Base-by-base conservation (phyloP, 2,888 invertebrate species). In the Chrysina gloriosa region DNA sequence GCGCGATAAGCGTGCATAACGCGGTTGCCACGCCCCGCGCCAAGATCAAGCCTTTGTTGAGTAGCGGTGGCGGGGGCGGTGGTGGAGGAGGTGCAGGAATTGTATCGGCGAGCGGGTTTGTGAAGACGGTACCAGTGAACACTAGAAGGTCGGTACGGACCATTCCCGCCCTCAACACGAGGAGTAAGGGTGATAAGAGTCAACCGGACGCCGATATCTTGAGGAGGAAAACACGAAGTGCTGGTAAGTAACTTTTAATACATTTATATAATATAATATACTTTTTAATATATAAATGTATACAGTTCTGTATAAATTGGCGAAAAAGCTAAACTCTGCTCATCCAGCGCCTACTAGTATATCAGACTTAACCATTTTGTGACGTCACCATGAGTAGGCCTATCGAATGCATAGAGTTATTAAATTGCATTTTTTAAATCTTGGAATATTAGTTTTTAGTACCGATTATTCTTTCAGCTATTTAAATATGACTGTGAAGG, bases 181-280 rank as follows among this genome's bases (percentile, higher is more conserved):
- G 82, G 67, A 81, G 80, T 73, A 81, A 79, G 74, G 80, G 80
- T 63, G 81, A 79, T 69, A 79, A 76, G 66, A 77, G 73, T 70
- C 75, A 77, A 69, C 75, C 79, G 65, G 77, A 79, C 21, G 76
- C 84, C 21, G 83, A 83, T 48, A 80, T 82, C 25, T 76, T 83
- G 19, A 75, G 84, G 56, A 76, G 91, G 77, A 91, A 91, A 85
- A 91, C 91, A 23, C 85, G 91, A 74, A 91, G 91, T 85, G 89
- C 90, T 73, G 90, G 91, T 91, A 76, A 86, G 86, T 74, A 58
- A 39, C 27, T 25, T 29, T 48, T 48, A 16, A 23, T 48, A n/a
- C 21, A 19, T n/a, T n/a, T n/a, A n/a, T n/a, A n/a, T n/a, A n/a
- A n/a, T n/a, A n/a, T n/a, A n/a, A n/a, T n/a, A n/a, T n/a, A n/a